phyloP scores from a whole-genome alignment of 2,888 invertebrate genomes.

The Carcina quercana region DNA sequence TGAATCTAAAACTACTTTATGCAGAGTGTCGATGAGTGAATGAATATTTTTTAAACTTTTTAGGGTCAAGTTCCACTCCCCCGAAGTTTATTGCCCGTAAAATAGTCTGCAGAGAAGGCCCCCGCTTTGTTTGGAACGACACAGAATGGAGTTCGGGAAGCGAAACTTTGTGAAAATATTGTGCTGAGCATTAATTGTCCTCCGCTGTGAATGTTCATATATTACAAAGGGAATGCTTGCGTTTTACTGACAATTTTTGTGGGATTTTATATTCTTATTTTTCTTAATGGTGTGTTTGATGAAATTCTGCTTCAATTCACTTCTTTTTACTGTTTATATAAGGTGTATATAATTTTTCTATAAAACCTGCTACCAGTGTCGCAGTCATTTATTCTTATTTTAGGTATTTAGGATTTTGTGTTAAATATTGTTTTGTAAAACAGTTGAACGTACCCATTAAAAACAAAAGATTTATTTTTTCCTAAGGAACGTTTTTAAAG shows the following conservation, averaged over 20 bases:
- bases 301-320: too few species aligned
- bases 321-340: too few species aligned
- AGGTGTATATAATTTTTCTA: too few species aligned
- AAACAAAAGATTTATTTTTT: too few species aligned
- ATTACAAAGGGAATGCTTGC: too few species aligned
- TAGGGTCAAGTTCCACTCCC: conserved; percentile 32
- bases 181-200: conserved; percentile 54
- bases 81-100: conserved; percentile 48
- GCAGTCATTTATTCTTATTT: too few species aligned
- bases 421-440: too few species aligned
- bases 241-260: conserved; percentile 25
- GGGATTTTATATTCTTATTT: conserved; percentile 1
- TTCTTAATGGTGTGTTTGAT: background rate
- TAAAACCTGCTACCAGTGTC: too few species aligned
- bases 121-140: conserved; percentile 47
- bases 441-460: too few species aligned
- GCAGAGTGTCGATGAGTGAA: conserved; percentile 27
- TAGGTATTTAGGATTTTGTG: too few species aligned
- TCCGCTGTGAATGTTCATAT: too few species aligned
- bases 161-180: conserved; percentile 61
- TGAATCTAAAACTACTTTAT: background rate
- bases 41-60: conserved; percentile 36
- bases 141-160: conserved; percentile 45
- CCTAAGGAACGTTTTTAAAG: too few species aligned
- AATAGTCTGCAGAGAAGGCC: conserved; percentile 48